These are phyloP conservation scores for Drosophila differens DNA, from an alignment of 2,888 invertebrate species.

Conservation along the genomic window DNA sequence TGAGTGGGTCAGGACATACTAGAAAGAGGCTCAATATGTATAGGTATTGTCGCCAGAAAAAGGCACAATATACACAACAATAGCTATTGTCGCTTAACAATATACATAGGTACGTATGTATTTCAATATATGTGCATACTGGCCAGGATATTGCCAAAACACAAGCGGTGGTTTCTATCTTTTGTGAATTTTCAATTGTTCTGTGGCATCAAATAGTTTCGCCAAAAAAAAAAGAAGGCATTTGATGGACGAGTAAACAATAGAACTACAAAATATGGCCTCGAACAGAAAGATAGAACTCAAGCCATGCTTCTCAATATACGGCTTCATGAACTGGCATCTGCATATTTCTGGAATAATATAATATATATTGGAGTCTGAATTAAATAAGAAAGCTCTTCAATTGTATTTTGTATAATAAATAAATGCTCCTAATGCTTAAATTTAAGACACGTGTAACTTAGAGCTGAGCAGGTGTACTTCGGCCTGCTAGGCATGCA, in stretches of 20 bases:
- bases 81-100: conserved; percentile 28
- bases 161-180: conserved; percentile 28
- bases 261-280: conserved; percentile 28
- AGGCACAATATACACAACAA: conserved; percentile 1
- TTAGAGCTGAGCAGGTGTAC: neutral
- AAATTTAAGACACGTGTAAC: neutral
- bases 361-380: conserved; percentile 10
- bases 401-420: neutral
- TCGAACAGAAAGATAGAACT: conserved; percentile 1
- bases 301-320: conserved; percentile 4
- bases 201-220: conserved; percentile 46
- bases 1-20: conserved; percentile 33
- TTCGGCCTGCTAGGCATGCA: neutral
- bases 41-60: neutral
- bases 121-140: conserved; percentile 5
- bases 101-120: conserved; percentile 6
- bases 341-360: conserved; percentile 26
- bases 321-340: neutral
- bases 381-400: neutral
- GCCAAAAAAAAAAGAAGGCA: conserved; percentile 20
- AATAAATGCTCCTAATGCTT: neutral
- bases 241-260: conserved; percentile 39
- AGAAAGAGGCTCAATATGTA: neutral
- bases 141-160: conserved; percentile 37
- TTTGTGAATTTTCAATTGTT: conserved; percentile 48